phyloP scores from a whole-genome alignment of 2,888 invertebrate genomes.

The Drosophila yooni region DNA sequence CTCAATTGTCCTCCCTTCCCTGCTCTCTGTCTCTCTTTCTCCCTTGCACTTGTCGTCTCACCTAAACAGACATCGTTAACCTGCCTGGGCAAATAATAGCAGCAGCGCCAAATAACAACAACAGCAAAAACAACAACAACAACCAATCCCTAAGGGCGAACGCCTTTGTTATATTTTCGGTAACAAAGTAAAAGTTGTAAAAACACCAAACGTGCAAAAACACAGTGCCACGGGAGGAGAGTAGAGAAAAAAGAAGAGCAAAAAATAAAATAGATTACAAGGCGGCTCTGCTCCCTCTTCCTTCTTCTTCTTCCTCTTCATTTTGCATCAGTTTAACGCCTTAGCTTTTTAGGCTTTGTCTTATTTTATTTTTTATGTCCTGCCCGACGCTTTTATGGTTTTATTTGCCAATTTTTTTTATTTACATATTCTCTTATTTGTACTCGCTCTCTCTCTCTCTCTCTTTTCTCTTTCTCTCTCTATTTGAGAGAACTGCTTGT shows the following conservation, averaged over 20 bases:
- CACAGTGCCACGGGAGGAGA: background rate
- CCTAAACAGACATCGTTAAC: slow-evolving; percentile 67
- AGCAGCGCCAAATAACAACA: slow-evolving; percentile 12
- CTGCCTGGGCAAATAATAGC: slow-evolving; percentile 50
- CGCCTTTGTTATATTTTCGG: slow-evolving; percentile 72
- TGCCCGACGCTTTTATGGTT: slow-evolving; percentile 66
- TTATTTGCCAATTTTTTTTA: slow-evolving; percentile 65
- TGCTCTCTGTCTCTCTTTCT: background rate
- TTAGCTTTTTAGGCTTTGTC: slow-evolving; percentile 35
- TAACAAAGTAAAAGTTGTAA: slow-evolving; percentile 76
- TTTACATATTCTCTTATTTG: slow-evolving; percentile 46
- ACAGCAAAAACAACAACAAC: slow-evolving; percentile 23
- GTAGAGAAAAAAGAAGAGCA: background rate
- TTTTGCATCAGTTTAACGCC: slow-evolving; percentile 41
- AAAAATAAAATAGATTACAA: slow-evolving; percentile 1
- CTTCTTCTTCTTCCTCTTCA: background rate
- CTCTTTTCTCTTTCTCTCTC: too few species aligned
- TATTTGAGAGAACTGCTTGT: slow-evolving; percentile 10
- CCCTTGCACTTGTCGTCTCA: slow-evolving; percentile 32
- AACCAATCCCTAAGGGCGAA: slow-evolving; percentile 26
- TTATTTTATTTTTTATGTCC: slow-evolving; percentile 50
- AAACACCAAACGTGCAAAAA: slow-evolving; percentile 46
- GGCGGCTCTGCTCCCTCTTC: background rate
- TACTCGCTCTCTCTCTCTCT: background rate
- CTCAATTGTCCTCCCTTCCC: slow-evolving; percentile 14